Percentiles rank a stretch among this genome's conserved stretches.
Conservation (phyloP, 2,888 invertebrate species). For the Sceliomorpha sp. region DNA sequence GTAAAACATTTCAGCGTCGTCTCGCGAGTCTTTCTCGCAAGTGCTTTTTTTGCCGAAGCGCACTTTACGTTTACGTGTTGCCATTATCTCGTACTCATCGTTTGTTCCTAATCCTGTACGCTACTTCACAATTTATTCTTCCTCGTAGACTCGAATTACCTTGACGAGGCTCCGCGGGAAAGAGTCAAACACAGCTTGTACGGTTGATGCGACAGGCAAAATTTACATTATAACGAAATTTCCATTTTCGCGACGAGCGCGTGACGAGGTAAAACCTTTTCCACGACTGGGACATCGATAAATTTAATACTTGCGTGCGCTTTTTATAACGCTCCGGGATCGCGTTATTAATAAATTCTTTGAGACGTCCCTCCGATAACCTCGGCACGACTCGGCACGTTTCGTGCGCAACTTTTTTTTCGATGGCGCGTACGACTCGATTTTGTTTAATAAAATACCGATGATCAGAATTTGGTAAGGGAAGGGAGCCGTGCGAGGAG, state of each 20-base stretch:
- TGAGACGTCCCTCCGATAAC: constrained; percentile 15
- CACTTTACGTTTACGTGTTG: constrained; percentile 46
- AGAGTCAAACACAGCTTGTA: constrained; percentile 13
- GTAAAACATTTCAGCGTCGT: constrained; percentile 41
- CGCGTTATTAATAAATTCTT: constrained; percentile 25
- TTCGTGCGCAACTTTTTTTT: constrained; percentile 22
- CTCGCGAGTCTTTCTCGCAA: constrained; percentile 26
- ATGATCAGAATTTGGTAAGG: constrained; percentile 23
- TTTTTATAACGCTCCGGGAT: too few species aligned
- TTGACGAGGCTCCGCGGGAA: constrained; percentile 35
- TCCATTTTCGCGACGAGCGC: constrained; percentile 37
- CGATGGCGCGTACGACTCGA: constrained; percentile 18
- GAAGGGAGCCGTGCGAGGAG: constrained; percentile 1
- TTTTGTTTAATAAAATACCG: constrained; percentile 23
- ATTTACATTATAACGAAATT: constrained; percentile 53
- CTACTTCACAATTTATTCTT: constrained; percentile 45
- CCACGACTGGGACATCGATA: too few species aligned
- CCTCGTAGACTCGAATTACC: constrained; percentile 34
- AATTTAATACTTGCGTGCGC: too few species aligned
- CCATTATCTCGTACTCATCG: constrained; percentile 45
- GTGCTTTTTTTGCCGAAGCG: constrained; percentile 27
- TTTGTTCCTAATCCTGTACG: constrained; percentile 46
- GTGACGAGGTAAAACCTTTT: not conserved
- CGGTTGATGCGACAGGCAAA: constrained; percentile 34
- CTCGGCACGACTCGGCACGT: constrained; percentile 32